Base-by-base conservation (phyloP, 2,888 invertebrate genomes). In the Perithous albicinctus region DNA sequence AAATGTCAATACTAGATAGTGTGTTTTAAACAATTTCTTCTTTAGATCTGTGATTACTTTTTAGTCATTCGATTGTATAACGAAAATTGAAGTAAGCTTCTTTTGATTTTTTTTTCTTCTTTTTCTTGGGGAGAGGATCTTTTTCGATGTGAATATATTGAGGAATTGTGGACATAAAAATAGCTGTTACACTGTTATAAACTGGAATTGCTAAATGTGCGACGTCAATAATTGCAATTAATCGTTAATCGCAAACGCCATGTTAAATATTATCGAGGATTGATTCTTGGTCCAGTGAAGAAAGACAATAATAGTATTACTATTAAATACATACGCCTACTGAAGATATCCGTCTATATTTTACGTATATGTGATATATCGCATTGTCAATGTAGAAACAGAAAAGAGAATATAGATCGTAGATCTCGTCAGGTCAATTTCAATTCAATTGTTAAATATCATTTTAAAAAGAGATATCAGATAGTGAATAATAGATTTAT, bases 291-390 rank as follows among this genome's bases (percentile, higher is more conserved):
- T 66, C 35, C n/a, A 46, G 35, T 35, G 20, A 38, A 66, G n/a
- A 74, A 82, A 75, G 82, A 82, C 82, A 82, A 82, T 82, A 82
- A 78, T 66, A 75, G 70, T 61, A 63, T 69, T 73, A 78, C 23
- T 10, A 26, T 46, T 15, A 41, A 29, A n/a, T 48, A 43, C 43
- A 23, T 12, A 32, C 18, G 64, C 29, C 48, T 51, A 32, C 4
- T 10, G 32, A 18, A 63, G 74, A 54, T 41, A 46, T 67, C 12
- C 51, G 41, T 51, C 63, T 32, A 1, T 12, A 18, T 51, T 63
- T 23, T 41, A 29, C 26, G 38, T 20, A 70, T 54, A 77, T 35
- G 70, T 54, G 41, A 70, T 64, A 29, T 41, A 23, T 78, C 38
- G 46, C 63, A 64, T 48, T 38, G 59, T 66, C 23, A 26, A 20